These are phyloP conservation scores for Aphelinus certus DNA, from an alignment of 1,140 invertebrate species.

Conservation along the genomic window DNA sequence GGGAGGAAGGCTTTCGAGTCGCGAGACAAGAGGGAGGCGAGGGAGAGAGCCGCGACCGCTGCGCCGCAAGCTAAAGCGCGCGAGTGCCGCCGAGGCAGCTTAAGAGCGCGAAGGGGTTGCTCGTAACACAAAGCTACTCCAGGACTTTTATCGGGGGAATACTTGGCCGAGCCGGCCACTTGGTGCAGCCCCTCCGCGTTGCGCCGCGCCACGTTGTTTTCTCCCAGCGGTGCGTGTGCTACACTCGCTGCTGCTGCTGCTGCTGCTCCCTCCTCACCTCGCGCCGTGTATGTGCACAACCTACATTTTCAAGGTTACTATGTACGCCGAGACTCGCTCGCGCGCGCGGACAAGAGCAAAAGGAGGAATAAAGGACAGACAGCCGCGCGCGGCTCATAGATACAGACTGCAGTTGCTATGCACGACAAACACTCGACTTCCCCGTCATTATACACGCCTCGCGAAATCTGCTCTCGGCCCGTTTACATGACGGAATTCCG, in stretches of 20 bases:
- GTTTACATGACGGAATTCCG: too few species aligned
- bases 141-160: conserved; percentile 23
- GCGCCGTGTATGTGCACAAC: conserved; percentile 4
- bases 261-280: not conserved
- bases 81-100: not conserved
- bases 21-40: not conserved
- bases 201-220: too few species aligned
- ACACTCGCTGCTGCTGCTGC: too few species aligned
- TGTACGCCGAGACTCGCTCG: not conserved
- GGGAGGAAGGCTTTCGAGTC: not conserved
- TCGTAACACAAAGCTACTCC: conserved; percentile 15
- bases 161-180: conserved; percentile 20
- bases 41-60: not conserved
- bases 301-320: conserved; percentile 31
- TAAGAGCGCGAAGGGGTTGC: not conserved
- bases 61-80: not conserved
- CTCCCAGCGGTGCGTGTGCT: too few species aligned
- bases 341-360: too few species aligned
- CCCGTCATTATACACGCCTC: too few species aligned
- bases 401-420: too few species aligned
- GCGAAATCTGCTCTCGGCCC: too few species aligned
- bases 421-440: too few species aligned
- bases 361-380: too few species aligned
- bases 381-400: too few species aligned
- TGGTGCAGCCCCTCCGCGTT: not conserved